phyloP scores from a whole-genome alignment of 2,113 vertebrate species.

The Cyanoramphus novaezelandiae region DNA sequence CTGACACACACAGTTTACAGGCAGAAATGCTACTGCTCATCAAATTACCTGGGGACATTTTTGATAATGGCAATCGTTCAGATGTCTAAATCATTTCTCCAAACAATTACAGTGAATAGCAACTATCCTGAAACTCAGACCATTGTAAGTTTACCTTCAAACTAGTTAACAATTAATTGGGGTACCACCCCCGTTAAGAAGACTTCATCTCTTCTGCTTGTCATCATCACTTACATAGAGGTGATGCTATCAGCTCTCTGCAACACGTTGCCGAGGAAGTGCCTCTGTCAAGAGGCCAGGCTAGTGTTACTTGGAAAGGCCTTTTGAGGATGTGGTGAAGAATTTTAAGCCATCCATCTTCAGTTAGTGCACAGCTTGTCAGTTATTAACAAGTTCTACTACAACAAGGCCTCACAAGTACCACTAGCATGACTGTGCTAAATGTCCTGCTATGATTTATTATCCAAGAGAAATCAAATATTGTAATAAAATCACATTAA shows the following conservation, averaged over 20 bases:
- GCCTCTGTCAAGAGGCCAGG: not conserved
- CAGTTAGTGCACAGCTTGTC: slow-evolving; percentile 24
- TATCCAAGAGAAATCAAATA: slow-evolving; percentile 34
- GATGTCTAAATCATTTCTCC: not conserved
- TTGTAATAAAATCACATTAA: not conserved
- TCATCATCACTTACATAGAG: not conserved
- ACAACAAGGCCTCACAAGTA: slow-evolving; percentile 30
- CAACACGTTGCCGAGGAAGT: rapidly evolving
- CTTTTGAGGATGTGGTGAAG: not conserved
- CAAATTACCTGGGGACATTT: not conserved
- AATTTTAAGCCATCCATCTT: not conserved
- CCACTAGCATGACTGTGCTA: not conserved
- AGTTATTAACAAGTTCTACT: slow-evolving; percentile 47
- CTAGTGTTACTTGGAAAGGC: not conserved
- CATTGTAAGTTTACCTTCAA: not conserved
- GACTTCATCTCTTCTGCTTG: not conserved
- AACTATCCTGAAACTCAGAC: not conserved
- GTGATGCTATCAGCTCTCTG: not conserved
- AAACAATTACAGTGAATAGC: not conserved
- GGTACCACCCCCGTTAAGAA: not conserved
- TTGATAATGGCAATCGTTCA: not conserved
- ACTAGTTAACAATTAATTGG: not conserved
- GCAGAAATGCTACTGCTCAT: not conserved
- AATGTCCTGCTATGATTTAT: slow-evolving; percentile 28
- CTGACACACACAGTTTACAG: not conserved